A percentile compares a stretch with the other conserved stretches of the same genome.
Conservation (phyloP, 2,888 invertebrate species). For the Urechis unicinctus region DNA sequence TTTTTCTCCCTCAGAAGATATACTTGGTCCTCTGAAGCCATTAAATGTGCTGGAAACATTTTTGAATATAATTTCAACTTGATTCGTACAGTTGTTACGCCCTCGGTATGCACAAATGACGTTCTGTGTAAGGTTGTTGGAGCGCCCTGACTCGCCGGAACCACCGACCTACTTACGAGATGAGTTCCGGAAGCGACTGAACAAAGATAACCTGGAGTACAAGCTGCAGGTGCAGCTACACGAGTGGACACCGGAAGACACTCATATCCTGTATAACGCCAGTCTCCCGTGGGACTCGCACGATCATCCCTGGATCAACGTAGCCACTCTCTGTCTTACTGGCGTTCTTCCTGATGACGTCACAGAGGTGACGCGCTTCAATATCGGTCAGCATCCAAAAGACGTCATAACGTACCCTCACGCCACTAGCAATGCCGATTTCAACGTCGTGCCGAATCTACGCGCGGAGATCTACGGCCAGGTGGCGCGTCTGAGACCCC, state of each 20-base stretch:
- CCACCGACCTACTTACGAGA: conserved; percentile 7
- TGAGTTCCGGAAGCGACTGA: conserved; percentile 7
- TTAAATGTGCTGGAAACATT: no score
- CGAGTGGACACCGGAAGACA: conserved; percentile 5
- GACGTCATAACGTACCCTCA: conserved; percentile 1
- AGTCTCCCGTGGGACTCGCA: conserved; percentile 8
- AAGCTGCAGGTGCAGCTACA: conserved; percentile 10
- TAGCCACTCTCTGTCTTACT: conserved; percentile 11
- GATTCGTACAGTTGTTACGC: no score
- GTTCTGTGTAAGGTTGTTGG: conserved; percentile 1
- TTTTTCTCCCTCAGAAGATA: no score
- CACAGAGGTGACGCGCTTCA: conserved; percentile 9
- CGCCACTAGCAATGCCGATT: conserved; percentile 6
- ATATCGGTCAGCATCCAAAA: conserved; percentile 5
- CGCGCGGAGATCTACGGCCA: conserved; percentile 1
- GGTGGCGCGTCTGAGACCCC: background rate
- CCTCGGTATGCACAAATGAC: no score
- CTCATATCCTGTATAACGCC: conserved; percentile 13
- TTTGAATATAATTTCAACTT: no score
- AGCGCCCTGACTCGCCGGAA: background rate
- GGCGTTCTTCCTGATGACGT: conserved; percentile 7
- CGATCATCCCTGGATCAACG: conserved; percentile 11
- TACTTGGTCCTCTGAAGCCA: no score
- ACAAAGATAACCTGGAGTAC: conserved; percentile 3
- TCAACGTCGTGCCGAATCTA: conserved; percentile 13